Percentiles rank a stretch among this genome's conserved stretches.
Evolutionary conservation across 2,888 invertebrate genomes (phyloP).

Genomic region (Pelosia muscerda): DNA sequence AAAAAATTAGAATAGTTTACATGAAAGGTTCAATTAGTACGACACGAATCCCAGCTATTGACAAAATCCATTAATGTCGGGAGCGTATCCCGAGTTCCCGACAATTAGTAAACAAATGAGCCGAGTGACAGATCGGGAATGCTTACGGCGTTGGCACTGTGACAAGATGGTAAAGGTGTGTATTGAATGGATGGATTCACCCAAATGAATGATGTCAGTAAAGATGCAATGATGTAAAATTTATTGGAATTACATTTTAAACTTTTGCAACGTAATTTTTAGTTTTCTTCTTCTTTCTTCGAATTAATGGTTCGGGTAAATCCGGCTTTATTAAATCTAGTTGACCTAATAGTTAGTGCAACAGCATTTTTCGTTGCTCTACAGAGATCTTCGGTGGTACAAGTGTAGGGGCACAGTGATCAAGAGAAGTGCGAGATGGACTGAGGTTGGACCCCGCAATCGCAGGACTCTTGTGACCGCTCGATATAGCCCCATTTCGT

Average conservation of each 20-base stretch:
- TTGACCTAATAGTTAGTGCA: too few relatives aligned
- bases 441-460: too few relatives aligned
- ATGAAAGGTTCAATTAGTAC: slow-evolving; percentile 72
- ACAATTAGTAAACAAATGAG: slow-evolving; percentile 85
- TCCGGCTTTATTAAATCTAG: too few relatives aligned
- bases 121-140: slow-evolving; percentile 80
- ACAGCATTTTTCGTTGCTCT: too few relatives aligned
- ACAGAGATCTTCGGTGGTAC: too few relatives aligned
- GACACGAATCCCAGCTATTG: slow-evolving; percentile 67
- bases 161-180: slow-evolving; percentile 34
- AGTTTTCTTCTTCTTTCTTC: too few relatives aligned
- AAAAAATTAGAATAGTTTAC: slow-evolving; percentile 73
- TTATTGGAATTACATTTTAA: not conserved
- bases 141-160: slow-evolving; percentile 44
- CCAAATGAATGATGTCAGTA: not conserved
- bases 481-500: too few relatives aligned
- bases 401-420: too few relatives aligned
- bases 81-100: slow-evolving; percentile 68
- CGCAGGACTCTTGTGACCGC: too few relatives aligned
- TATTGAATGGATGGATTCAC: slow-evolving; percentile 25
- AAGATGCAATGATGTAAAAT: not conserved
- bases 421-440: too few relatives aligned
- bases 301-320: too few relatives aligned
- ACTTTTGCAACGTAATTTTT: too few relatives aligned
- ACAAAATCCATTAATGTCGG: slow-evolving; percentile 84